Conservation (phyloP, 2,113 vertebrate species). For the Myotis brandtii region DNA sequence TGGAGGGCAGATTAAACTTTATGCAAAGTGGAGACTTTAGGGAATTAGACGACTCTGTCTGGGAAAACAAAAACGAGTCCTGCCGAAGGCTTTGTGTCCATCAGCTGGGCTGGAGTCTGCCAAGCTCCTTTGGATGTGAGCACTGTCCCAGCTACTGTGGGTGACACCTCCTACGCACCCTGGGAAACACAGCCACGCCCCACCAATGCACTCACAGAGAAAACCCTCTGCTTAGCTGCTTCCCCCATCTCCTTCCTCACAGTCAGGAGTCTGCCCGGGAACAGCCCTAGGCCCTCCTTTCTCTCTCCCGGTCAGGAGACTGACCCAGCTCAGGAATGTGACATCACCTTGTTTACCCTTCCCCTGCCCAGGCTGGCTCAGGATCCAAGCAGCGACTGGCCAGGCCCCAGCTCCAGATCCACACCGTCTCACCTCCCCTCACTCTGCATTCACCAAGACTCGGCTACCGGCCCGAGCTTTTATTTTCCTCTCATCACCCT, state of each 20-base stretch:
- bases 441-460: not conserved
- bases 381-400: not conserved
- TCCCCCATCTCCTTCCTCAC: not conserved
- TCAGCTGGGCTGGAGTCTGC: not conserved
- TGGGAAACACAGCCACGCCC: not conserved
- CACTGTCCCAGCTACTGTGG: not conserved
- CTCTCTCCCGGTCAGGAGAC: not conserved
- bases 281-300: not conserved
- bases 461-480: slow-evolving; percentile 70
- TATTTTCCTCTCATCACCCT: slow-evolving; percentile 79
- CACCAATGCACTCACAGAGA: fast-evolving
- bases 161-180: no score
- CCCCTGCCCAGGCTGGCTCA: not conserved
- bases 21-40: not conserved
- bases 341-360: not conserved
- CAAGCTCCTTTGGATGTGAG: not conserved
- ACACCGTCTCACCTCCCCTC: not conserved
- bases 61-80: not conserved
- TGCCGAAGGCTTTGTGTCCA: not conserved
- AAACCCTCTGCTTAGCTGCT: not conserved
- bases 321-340: not conserved
- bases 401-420: not conserved
- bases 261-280: not conserved
- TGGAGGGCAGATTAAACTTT: not conserved
- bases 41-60: not conserved